These are phyloP conservation scores for Sandelia bainsii DNA, from an alignment of 2,797 vertebrate species.

Conservation along the genomic window DNA sequence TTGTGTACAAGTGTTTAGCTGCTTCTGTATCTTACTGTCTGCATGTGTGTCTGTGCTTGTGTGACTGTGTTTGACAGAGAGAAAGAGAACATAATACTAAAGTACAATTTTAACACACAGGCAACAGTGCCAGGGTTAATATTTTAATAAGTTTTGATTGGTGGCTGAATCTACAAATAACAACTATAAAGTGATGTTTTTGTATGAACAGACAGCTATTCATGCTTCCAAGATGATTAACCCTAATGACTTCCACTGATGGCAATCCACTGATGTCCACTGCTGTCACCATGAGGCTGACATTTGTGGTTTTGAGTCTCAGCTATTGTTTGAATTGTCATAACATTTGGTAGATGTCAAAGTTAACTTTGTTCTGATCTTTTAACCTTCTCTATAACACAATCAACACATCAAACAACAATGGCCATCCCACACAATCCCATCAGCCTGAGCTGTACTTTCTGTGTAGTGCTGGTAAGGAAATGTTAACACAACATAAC, in stretches of 20 bases:
- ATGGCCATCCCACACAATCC: too few relatives aligned
- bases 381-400: too few relatives aligned
- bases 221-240: neutral
- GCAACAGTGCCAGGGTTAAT: neutral
- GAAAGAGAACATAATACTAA: constrained; percentile 4
- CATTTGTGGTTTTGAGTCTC: constrained; percentile 1
- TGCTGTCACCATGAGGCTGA: neutral
- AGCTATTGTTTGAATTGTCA: neutral
- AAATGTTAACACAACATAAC: neutral
- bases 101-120: neutral
- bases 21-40: constrained; percentile 67
- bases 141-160: neutral
- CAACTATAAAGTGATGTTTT: neutral
- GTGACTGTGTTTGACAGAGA: neutral
- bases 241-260: neutral
- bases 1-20: constrained; percentile 74
- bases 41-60: constrained; percentile 22
- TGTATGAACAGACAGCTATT: neutral
- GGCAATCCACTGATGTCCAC: neutral
- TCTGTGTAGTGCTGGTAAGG: neutral
- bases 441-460: too few relatives aligned
- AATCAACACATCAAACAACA: too few relatives aligned
- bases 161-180: neutral
- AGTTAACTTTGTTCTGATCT: neutral
- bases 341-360: neutral